Percentiles rank a stretch among this genome's conserved stretches.
These are phyloP conservation scores for Brachyistius frenatus DNA, from an alignment of 2,113 vertebrate species.

Conservation along the genomic window DNA sequence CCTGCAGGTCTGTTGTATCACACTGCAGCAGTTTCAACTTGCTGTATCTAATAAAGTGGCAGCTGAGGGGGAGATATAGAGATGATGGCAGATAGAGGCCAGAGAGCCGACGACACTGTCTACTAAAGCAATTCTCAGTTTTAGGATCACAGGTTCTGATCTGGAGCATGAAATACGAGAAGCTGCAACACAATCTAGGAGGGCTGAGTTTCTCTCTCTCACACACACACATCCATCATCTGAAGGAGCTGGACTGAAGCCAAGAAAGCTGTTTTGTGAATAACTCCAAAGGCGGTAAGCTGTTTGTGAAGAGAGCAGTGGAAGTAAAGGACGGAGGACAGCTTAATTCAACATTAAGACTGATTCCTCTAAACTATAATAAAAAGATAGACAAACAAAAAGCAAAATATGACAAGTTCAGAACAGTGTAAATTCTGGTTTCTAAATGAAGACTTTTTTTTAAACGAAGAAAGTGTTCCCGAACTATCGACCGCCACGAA, in stretches of 20 bases:
- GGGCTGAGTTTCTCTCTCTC: not conserved
- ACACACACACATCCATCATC: conserved; percentile 15
- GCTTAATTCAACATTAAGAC: not conserved
- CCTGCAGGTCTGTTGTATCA: too few relatives aligned
- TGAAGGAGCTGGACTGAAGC: conserved; percentile 16
- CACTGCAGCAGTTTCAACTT: not conserved
- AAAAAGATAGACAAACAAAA: not conserved
- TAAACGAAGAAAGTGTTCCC: too few relatives aligned
- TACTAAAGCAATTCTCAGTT: conserved; percentile 37
- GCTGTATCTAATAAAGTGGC: not conserved
- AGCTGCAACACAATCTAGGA: conserved; percentile 33
- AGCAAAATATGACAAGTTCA: too few relatives aligned
- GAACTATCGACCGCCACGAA: too few relatives aligned
- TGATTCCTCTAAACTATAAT: not conserved
- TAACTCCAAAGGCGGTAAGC: conserved; percentile 9
- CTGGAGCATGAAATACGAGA: conserved; percentile 52
- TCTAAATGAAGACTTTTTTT: too few relatives aligned
- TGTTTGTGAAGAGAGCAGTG: conserved; percentile 11
- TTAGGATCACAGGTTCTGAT: conserved; percentile 50
- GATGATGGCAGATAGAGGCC: not conserved
- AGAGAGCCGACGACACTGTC: not conserved
- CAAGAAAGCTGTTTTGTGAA: conserved; percentile 34
- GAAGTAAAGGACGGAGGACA: not conserved
- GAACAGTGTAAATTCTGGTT: too few relatives aligned
- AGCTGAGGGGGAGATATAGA: not conserved